Conservation (phyloP, 2,888 invertebrate genomes). For the Drosophila falleni region DNA sequence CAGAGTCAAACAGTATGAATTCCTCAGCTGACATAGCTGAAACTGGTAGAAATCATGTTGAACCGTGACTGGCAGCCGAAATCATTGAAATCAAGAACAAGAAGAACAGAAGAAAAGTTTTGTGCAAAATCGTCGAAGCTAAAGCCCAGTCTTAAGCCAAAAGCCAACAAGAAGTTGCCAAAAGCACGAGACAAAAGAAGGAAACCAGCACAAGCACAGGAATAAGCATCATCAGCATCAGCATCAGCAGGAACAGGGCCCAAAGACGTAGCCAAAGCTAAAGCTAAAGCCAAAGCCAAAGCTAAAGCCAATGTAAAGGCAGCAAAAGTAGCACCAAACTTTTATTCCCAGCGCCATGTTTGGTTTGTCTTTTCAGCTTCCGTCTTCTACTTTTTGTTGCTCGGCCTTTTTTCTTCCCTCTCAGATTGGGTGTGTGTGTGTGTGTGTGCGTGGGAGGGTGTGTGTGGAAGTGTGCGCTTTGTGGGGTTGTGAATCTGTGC, state of each 20-base stretch:
- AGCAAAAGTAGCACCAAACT: slow-evolving; percentile 69
- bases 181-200: slow-evolving; percentile 70
- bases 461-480: slow-evolving; percentile 27
- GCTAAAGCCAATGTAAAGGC: slow-evolving; percentile 38
- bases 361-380: slow-evolving; percentile 85
- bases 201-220: slow-evolving; percentile 25
- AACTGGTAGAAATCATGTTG: slow-evolving; percentile 26
- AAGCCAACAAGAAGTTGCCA: slow-evolving; percentile 77
- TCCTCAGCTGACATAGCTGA: slow-evolving; percentile 5
- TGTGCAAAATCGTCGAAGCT: slow-evolving; percentile 64
- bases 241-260: slow-evolving; percentile 13
- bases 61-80: slow-evolving; percentile 33
- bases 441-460: slow-evolving; percentile 27
- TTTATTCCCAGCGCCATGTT: slow-evolving; percentile 83
- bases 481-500: slow-evolving; percentile 18
- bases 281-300: slow-evolving; percentile 15
- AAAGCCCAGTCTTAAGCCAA: slow-evolving; percentile 79
- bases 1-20: slow-evolving; percentile 17
- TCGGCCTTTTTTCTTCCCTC: slow-evolving; percentile 39
- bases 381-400: slow-evolving; percentile 65
- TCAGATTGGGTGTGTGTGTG: slow-evolving; percentile 19
- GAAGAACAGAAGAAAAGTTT: slow-evolving; percentile 48
- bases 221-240: no score
- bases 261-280: slow-evolving; percentile 17
- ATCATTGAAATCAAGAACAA: slow-evolving; percentile 42